Base-by-base conservation (phyloP, 2,113 vertebrate genomes). In the Fregata magnificens region DNA sequence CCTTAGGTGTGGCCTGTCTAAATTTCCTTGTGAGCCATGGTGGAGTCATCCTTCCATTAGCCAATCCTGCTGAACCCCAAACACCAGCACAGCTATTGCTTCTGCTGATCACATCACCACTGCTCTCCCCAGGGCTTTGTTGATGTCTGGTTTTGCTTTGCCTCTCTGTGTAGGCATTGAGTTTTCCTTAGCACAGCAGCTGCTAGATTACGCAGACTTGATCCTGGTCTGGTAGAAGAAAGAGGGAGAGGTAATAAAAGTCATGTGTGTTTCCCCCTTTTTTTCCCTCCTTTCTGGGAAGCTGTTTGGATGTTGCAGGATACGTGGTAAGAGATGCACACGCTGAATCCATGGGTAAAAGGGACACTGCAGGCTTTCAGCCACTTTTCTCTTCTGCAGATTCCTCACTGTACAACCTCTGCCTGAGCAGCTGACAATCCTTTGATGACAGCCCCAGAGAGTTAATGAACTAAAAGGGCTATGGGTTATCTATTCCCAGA, bases 401-500 rank as follows among this genome's bases (percentile, higher is more conserved):
- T 86, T 90, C 82, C 63, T 83, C 76, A 24, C 53, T 24, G 70
- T 38, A 69, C 88, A 69, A 32, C 70, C 91, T 67, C 88, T 52
- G 58, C 58, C 36, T 6, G 21, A 96, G 88, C 84, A 93, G 92
- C 94, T 95, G 96, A 96, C 89, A 96, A 38, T 91, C 74, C 91
- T 95, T 92, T 92, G 96, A 84, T 95, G 96, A 92, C 95, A 96
- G 88, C 90, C 91, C 83, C 50, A 34, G 89, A 87, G 96, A 96
- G 93, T 94, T 97, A 96, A 96, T 93, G 97, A 98, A 97, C 89
- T 92, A 85, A 95, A 93, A 97, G 82, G 78, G 74, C 94, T 92
- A 63, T 74, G 86, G 96, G 93, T 97, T 97, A 97, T 97, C 96
- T 97, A 28, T 95, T 97, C 95, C 95, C 82, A 88, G 95, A 96